Evolutionary conservation across 2,797 vertebrate genomes (phyloP), one percentile per base, ranked within the genome.

Genomic region (Oreochromis grahami): DNA sequence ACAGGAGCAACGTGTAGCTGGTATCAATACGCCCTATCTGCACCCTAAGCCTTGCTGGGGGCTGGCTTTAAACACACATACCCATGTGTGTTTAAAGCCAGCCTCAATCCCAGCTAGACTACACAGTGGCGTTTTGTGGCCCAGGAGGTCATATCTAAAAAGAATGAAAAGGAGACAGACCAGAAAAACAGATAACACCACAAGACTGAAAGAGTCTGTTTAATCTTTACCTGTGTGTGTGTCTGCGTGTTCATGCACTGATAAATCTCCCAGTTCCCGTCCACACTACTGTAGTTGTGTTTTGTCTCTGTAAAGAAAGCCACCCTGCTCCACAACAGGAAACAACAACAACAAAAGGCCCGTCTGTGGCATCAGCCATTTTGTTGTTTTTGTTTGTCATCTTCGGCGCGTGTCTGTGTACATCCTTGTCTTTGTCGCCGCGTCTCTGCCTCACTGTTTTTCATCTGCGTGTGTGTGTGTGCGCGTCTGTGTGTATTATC

Each of bases 271-370:
- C 86, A 56, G 85, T 76, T 83, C 76, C n/a, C 79, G 68, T 93
- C 86, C 88, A 87, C 93, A 80, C 82, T 55, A 10, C 88, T 82
- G 83, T 32, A 81, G 87, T 88, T 92, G 94, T 97, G 95, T 96
- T 96, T 94, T 97, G 96, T 95, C 96, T 96, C 85, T 89, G 79
- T 50, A 78, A 50, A 93, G 92, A 95, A 93, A 94, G 88, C 92
- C 92, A 83, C 91, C 88, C 91, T 38, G 87, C 80, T 86, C 5
- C 77, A 77, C 76, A 85, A 86, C 87, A 90, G 90, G 88, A 92
- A 90, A 84, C 34, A 81, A 87, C 85, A 89, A 89, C 55, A 89
- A 89, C 55, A 78, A 79, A 70, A 15, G 51, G 26, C 45, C 7
- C 8, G 7, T 83, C 79, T 77, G 79, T 63, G 51, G 79, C 34